A percentile compares a stretch with the other conserved stretches of the same genome.
Conservation (phyloP, 1,140 invertebrate species). For the Drosophila kepulauana region DNA sequence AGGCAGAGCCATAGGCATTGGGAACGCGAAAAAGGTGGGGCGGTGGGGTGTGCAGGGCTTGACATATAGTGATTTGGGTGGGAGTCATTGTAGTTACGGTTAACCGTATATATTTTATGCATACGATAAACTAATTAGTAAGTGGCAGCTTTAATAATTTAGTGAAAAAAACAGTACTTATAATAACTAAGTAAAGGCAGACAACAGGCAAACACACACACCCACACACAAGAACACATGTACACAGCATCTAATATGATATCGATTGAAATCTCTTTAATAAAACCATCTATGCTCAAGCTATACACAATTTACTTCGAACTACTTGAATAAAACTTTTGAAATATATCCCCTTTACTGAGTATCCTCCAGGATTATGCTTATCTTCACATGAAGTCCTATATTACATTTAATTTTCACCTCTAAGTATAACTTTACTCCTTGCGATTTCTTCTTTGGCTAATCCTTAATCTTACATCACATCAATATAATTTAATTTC, state of each 20-base stretch:
- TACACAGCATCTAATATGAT: slow-evolving; percentile 35
- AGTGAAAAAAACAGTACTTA: slow-evolving; percentile 66
- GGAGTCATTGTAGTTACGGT: slow-evolving; percentile 38
- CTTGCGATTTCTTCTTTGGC: slow-evolving; percentile 7
- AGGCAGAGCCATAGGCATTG: not conserved
- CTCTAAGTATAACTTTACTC: not conserved
- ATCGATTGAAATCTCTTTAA: slow-evolving; percentile 74
- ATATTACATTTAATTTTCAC: not conserved
- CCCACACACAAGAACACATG: slow-evolving; percentile 22
- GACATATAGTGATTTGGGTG: slow-evolving; percentile 7
- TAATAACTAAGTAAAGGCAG: slow-evolving; percentile 66
- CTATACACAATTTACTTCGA: slow-evolving; percentile 3
- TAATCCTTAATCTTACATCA: slow-evolving; percentile 7
- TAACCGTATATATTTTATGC: slow-evolving; percentile 62
- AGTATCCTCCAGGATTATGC: not conserved
- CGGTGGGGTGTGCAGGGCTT: not conserved
- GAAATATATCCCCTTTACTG: not conserved
- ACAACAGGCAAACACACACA: slow-evolving; percentile 28
- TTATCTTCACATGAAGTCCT: not conserved
- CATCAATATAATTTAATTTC: slow-evolving; percentile 16
- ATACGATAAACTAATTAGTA: slow-evolving; percentile 75
- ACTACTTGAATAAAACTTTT: slow-evolving; percentile 1
- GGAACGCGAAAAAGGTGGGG: not conserved
- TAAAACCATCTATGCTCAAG: slow-evolving; percentile 42
- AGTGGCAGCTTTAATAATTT: slow-evolving; percentile 85